phyloP scores from a whole-genome alignment of 2,888 invertebrate species.

The Aphelenchoides bicaudatus region DNA sequence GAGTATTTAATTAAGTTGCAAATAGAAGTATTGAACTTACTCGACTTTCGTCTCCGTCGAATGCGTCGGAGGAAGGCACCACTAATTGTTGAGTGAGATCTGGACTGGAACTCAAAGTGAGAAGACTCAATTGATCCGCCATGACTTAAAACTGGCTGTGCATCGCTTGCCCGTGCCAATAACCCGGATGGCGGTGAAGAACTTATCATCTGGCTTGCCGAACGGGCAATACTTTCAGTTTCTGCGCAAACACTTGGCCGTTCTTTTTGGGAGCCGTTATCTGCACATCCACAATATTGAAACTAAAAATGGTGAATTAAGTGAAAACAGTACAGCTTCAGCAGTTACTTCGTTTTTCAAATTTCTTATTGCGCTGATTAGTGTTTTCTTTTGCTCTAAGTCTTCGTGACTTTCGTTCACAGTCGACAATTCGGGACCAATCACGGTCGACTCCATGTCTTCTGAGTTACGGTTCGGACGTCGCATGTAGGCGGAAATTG shows the following conservation, averaged over 20 bases:
- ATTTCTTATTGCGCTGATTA: neutral
- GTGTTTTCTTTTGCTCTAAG: neutral
- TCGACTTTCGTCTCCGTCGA: conserved; percentile 8
- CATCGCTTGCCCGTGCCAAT: neutral
- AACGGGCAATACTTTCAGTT: neutral
- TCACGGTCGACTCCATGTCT: neutral
- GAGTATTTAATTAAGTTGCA: neutral
- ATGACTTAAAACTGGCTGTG: no score
- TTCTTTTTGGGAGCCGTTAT: neutral
- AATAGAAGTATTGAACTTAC: neutral
- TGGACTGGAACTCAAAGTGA: no score
- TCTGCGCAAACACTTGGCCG: neutral
- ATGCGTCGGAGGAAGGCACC: conserved; percentile 6
- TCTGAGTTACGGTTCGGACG: neutral
- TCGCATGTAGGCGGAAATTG: conserved; percentile 3
- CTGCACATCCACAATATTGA: conserved; percentile 3
- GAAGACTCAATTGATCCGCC: no score
- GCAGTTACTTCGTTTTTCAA: neutral
- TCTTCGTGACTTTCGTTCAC: neutral
- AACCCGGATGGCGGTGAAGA: neutral
- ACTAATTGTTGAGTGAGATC: conserved; percentile 6
- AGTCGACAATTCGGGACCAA: neutral
- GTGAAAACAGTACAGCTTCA: neutral
- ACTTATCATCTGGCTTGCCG: neutral
- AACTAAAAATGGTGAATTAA: conserved; percentile 1